These are phyloP conservation scores for Silurus lanzhouensis DNA, from an alignment of 2,797 vertebrate species.

Conservation along the genomic window DNA sequence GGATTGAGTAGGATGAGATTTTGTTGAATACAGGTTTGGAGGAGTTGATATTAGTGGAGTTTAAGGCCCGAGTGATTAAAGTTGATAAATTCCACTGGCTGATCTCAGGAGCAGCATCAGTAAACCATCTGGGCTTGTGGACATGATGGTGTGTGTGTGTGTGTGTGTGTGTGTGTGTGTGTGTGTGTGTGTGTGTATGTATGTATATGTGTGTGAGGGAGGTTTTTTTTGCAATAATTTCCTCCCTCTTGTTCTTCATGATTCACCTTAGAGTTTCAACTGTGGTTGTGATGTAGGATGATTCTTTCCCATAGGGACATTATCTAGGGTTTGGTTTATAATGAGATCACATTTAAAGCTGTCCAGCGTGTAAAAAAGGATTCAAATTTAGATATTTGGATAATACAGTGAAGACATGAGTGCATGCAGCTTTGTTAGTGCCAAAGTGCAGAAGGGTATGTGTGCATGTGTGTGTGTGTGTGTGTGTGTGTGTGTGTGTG, in stretches of 20 bases:
- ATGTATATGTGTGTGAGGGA: not conserved
- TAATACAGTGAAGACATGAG: not conserved
- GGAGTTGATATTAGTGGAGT: conserved; percentile 41
- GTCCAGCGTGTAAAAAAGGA: not conserved
- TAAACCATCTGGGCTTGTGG: conserved; percentile 12
- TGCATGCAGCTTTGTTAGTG: not conserved
- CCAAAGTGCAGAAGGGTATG: not conserved
- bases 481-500: not conserved
- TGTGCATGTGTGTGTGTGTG: conserved; percentile 10
- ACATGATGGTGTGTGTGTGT: not conserved
- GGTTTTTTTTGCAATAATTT: conserved; percentile 14
- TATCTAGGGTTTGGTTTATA: not conserved
- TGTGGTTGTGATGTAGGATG: not conserved
- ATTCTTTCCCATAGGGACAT: not conserved
- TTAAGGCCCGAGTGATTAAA: conserved; percentile 42
- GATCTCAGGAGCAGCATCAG: conserved; percentile 43
- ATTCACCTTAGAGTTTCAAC: not conserved
- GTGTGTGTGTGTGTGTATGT: conserved; percentile 6
- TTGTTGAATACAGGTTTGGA: conserved; percentile 22
- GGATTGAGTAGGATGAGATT: conserved; percentile 21
- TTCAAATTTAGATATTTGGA: no score
- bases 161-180: conserved; percentile 30
- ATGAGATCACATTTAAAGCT: not conserved
- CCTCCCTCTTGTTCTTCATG: not conserved
- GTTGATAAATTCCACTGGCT: conserved; percentile 52